These are phyloP conservation scores for Falco cherrug DNA, from an alignment of 2,797 vertebrate genomes.

Conservation along the genomic window DNA sequence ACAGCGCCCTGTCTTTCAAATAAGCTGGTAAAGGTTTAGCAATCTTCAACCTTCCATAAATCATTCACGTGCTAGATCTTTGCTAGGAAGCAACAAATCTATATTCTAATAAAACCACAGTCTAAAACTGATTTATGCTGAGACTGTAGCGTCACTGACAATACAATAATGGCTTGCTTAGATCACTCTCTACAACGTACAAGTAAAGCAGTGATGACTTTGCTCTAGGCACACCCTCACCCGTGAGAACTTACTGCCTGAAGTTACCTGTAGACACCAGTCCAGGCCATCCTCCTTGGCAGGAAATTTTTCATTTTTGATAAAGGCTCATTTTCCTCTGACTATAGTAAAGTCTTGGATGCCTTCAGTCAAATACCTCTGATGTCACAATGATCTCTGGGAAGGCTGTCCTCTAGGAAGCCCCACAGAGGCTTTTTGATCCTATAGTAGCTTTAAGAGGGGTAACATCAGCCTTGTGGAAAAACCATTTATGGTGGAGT, in stretches of 20 bases:
- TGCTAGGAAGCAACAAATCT: not conserved
- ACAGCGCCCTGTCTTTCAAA: rapidly evolving
- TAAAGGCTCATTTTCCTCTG: not conserved
- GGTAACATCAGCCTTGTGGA: not conserved
- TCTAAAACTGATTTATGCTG: not conserved
- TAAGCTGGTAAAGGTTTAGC: not conserved
- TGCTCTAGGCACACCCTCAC: not conserved
- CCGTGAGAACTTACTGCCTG: not conserved
- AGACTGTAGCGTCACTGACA: not conserved
- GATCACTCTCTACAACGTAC: too few relatives aligned
- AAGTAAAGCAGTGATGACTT: not conserved
- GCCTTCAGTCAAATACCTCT: not conserved
- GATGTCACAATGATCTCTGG: not conserved
- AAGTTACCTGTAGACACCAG: too few relatives aligned
- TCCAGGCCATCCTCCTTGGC: too few relatives aligned
- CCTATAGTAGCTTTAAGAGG: not conserved
- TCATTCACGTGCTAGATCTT: not conserved
- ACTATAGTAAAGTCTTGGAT: not conserved
- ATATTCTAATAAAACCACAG: not conserved
- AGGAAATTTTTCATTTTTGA: not conserved
- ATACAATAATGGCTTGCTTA: not conserved
- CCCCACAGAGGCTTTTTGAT: not conserved
- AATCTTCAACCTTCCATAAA: not conserved
- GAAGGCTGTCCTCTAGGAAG: not conserved
- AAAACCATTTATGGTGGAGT: not conserved